Conservation (phyloP, 2,888 invertebrate species). For the Andrena praecox region DNA sequence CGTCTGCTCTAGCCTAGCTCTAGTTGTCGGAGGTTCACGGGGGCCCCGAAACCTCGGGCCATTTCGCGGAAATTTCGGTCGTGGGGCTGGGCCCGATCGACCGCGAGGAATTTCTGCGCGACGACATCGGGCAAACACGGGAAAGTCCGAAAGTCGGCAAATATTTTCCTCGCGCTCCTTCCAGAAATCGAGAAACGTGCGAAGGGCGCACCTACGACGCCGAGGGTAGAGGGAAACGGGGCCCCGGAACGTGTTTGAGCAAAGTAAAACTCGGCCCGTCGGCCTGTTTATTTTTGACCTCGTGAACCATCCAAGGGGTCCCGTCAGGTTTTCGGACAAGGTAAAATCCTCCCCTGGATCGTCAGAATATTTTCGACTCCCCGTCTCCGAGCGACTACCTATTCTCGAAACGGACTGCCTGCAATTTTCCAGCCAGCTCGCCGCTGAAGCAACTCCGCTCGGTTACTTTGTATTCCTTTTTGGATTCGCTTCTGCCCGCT, state of each 20-base stretch:
- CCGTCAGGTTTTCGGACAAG: conserved; percentile 48
- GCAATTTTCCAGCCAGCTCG: not conserved
- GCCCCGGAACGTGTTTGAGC: conserved; percentile 51
- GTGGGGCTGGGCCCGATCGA: conserved; percentile 18
- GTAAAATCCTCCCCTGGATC: conserved; percentile 56
- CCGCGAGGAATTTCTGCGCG: conserved; percentile 48
- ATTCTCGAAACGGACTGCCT: not conserved
- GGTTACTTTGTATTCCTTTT: no score
- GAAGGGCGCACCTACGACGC: conserved; percentile 41
- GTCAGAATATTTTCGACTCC: conserved; percentile 25
- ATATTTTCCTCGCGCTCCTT: conserved; percentile 64
- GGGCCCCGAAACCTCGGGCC: not conserved
- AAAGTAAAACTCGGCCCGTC: conserved; percentile 45
- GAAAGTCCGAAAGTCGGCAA: conserved; percentile 63
- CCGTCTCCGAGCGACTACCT: not conserved
- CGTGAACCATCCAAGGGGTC: conserved; percentile 60
- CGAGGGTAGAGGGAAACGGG: not conserved
- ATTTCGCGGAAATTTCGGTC: conserved; percentile 47
- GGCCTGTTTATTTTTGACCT: conserved; percentile 72
- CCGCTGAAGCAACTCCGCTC: no score
- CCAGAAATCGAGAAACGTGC: conserved; percentile 68
- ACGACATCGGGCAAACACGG: conserved; percentile 56
- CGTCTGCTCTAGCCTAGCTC: not conserved
- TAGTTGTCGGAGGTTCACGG: not conserved
- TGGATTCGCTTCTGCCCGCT: no score